phyloP scores from a whole-genome alignment of 2,888 invertebrate genomes.

The Cyclophora albipunctata region DNA sequence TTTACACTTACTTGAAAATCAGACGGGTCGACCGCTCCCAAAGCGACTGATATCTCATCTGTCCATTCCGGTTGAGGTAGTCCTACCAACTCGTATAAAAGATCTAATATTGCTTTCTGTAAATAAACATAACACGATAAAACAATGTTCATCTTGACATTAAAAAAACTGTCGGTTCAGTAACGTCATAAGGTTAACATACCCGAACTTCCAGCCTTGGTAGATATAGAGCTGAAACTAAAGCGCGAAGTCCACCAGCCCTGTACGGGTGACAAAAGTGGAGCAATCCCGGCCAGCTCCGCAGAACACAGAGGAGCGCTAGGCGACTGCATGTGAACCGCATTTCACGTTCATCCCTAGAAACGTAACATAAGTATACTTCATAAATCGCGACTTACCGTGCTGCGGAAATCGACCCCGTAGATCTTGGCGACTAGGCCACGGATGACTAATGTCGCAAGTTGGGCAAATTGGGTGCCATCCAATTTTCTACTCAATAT shows the following conservation, averaged over 20 bases:
- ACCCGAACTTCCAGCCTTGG: constrained; percentile 93
- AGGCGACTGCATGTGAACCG: constrained; percentile 90
- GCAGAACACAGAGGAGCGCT: constrained; percentile 87
- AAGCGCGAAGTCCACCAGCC: constrained; percentile 83
- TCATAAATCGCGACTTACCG: no score
- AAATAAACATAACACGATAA: constrained; percentile 16
- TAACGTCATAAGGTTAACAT: constrained; percentile 43
- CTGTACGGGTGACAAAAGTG: constrained; percentile 89
- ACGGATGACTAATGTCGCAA: no score
- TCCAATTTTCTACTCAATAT: no score
- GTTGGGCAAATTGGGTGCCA: no score
- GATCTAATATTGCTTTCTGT: constrained; percentile 93
- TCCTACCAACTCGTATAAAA: constrained; percentile 92
- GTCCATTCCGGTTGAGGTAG: constrained; percentile 94
- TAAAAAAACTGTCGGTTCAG: no score
- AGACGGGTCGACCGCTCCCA: constrained; percentile 91
- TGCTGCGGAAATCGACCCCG: no score
- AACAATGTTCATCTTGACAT: background rate
- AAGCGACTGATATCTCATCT: constrained; percentile 91
- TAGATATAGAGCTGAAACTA: constrained; percentile 86
- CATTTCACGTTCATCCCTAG: constrained; percentile 84
- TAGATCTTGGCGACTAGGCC: no score
- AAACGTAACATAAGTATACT: background rate
- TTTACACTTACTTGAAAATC: constrained; percentile 75
- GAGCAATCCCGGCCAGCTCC: constrained; percentile 94